Percentiles rank a stretch among this genome's conserved stretches.
phyloP scores from a whole-genome alignment of 30 jellyfish, hydroid and myxozoan species.

The Morbakka virulenta region DNA sequence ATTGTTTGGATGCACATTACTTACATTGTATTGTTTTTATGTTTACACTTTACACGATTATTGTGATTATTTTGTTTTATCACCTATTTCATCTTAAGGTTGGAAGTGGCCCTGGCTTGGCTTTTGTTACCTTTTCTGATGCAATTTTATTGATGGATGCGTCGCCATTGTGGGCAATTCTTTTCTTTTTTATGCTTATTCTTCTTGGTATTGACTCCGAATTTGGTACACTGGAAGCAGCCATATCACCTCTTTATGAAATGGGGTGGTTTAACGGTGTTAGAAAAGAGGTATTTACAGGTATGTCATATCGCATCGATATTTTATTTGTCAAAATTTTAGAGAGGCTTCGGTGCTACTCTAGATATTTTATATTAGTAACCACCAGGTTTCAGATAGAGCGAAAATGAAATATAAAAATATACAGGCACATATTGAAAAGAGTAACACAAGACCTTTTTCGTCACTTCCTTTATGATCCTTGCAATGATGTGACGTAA shows the following conservation, averaged over 20 bases:
- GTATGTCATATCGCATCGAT: too few species aligned
- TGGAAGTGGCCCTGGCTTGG: conserved; percentile 93
- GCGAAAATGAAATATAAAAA: too few species aligned
- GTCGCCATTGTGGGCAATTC: conserved; percentile 79
- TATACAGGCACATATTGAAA: too few species aligned
- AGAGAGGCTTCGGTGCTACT: too few species aligned
- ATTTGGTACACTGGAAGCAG: conserved; percentile 92
- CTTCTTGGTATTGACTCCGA: conserved; percentile 91
- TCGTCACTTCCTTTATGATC: too few species aligned
- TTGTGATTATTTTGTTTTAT: neutral
- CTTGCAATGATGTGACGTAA: too few species aligned
- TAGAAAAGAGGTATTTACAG: conserved; percentile 73
- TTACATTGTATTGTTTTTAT: neutral
- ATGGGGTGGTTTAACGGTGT: conserved; percentile 67
- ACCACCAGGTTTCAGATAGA: too few species aligned
- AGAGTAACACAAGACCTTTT: too few species aligned
- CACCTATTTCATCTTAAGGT: conserved; percentile 19
- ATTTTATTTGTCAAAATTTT: too few species aligned
- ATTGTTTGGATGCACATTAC: too few species aligned
- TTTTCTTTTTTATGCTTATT: conserved; percentile 76
- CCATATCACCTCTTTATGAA: conserved; percentile 80
- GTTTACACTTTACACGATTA: neutral
- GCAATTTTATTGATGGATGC: conserved; percentile 85
- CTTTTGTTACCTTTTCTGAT: conserved; percentile 84
- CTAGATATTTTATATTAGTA: too few species aligned